Base-by-base conservation (phyloP, 2,888 invertebrate genomes). In the Cephus runcator region DNA sequence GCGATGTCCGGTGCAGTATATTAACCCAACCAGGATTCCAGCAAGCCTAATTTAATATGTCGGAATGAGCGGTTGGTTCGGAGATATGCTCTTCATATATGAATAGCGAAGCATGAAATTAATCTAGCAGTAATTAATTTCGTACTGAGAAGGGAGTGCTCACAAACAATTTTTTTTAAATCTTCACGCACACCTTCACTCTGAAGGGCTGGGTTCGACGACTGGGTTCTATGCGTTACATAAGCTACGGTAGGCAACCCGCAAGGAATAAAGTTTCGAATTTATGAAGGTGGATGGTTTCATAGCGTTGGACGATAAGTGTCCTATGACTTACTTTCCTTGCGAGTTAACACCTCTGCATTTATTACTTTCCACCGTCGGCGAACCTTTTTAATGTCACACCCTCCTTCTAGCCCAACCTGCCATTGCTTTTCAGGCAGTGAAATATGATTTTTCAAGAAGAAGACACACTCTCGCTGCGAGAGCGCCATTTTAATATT, bases 21-120 rank as follows among this genome's bases (percentile, higher is more conserved):
- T 82, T 80, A 79, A 77, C 78, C 82, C 76, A 74, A 71, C 79
- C 79, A 33, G 79, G 76, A 81, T 81, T 82, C 79, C 82, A 77
- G 76, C 79, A 79, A 81, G 78, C 77, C 79, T 80, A 82, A 82
- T 82, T 81, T 79, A 80, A 81, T 79, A 80, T 75, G 78, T 78
- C 56, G 73, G 76, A 76, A 78, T 76, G 78, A 73, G 34, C 73
- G 23, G 33, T 69, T 15, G 40, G 40, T 23, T 56, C 23, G 40
- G 40, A 56, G 40, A 56, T 56, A 73, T 34, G 77, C 31, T 35
- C 77, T 34, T 73, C 68, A 30, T 73, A 74, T 73, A 73, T 77
- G 75, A 40, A 73, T 23, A 71, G 36, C 75, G 4, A 34, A 35
- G 75, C 69, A 75, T 73, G 75, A 77, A 77, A 77, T 77, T 75